These are phyloP conservation scores for Panthera leo DNA, from an alignment of 2,113 vertebrate genomes.

Conservation along the genomic window DNA sequence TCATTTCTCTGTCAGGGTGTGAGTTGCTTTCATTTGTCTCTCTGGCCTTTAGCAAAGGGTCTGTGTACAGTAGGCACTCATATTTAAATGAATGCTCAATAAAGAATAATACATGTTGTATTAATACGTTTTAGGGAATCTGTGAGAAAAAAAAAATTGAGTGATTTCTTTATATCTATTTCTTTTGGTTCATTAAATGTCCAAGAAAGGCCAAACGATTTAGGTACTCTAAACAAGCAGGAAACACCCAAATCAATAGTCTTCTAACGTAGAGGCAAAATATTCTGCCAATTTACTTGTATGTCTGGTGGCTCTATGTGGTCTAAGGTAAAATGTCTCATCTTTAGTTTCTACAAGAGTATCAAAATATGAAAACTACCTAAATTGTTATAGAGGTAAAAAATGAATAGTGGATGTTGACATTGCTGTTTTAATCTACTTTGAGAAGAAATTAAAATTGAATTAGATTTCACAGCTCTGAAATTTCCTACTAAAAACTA, in stretches of 20 bases:
- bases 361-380: neutral
- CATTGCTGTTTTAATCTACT: neutral
- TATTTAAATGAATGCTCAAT: neutral
- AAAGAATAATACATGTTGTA: neutral
- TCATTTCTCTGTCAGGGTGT: neutral
- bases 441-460: slow-evolving; percentile 6
- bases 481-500: neutral
- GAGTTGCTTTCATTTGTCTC: neutral
- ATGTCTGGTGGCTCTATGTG: neutral
- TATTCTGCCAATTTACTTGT: neutral
- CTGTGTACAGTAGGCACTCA: neutral
- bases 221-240: neutral
- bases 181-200: neutral
- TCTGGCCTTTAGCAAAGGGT: neutral
- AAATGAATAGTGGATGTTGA: neutral
- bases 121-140: neutral
- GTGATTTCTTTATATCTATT: neutral
- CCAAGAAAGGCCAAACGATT: neutral
- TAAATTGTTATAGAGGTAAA: neutral
- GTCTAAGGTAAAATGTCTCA: neutral
- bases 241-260: neutral
- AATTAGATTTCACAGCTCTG: neutral
- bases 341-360: neutral
- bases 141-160: neutral
- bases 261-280: neutral